Base-by-base conservation (phyloP, 2,113 vertebrate genomes). In the Alosa alosa region DNA sequence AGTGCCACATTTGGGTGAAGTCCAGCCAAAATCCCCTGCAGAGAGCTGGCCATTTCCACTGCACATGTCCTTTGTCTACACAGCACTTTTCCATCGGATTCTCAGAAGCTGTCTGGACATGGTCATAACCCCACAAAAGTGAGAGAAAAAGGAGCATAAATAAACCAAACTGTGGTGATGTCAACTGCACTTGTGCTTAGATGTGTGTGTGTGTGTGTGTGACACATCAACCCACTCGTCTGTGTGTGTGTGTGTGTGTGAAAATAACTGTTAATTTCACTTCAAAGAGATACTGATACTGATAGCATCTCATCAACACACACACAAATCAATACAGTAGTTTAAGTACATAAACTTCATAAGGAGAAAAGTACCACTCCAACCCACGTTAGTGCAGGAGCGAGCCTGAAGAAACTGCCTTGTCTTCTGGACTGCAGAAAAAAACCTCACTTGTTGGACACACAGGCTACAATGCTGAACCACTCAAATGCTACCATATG, bases 131-230 rank as follows among this genome's bases (percentile, higher is more conserved):
- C 72, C 17, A 15, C 72, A 78, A 13, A 13, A 39, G 72, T 13
- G 13, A 17, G 9, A 36, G 36, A 36, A 41, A 36, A 39, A 3
- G 11, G 11, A 17, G 20, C 72, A 17, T 36, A 78, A 78, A 36
- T 39, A 78, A 78, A 41, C 25, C 72, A 78, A 78, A 78, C 31
- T 78, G 72, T 39, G 31, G 72, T 78, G 72, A 78, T 36, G 31
- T 39, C 31, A 13, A 78, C 25, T 11, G 25, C n/a, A 25, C 64
- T 39, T 78, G 0, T 78, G 36, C 11, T 13, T 39, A 36, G 39
- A 25, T 31, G n/a, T 36, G 25, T 36, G 64, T 36, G 64, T 72
- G 64, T 64, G 60, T 64, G 60, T n/a, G n/a, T 31, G 60, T 64
- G 20, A 64, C 52, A 13, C 18, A 20, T 4, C 15, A 8, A 10